A percentile compares a stretch with the other conserved stretches of the same genome.
Conservation (phyloP, 2,797 vertebrate genomes). For the Smutsia temminckii region DNA sequence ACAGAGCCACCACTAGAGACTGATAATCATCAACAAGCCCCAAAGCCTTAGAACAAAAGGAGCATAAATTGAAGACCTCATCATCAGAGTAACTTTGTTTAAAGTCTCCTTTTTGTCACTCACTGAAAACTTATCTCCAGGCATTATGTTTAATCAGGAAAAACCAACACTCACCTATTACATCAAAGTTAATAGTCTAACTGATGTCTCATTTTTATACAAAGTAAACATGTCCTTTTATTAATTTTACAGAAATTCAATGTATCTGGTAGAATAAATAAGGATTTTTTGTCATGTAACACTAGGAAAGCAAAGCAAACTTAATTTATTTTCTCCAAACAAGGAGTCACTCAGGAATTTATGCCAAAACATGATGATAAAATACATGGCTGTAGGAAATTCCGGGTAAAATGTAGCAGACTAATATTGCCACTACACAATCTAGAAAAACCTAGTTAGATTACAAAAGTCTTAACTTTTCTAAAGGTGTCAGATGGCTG, state of each 20-base stretch:
- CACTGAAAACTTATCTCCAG: background rate
- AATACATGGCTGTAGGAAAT: background rate
- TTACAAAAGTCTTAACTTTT: background rate
- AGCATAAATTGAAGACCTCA: background rate
- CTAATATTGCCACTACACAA: background rate
- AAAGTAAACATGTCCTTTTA: constrained; percentile 38
- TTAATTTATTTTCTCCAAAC: constrained; percentile 7
- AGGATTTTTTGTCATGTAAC: background rate
- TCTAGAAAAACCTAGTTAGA: background rate
- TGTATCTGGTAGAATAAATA: constrained; percentile 21
- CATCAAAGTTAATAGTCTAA: background rate
- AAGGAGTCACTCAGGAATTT: background rate
- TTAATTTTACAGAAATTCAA: constrained; percentile 46
- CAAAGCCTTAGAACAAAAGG: background rate
- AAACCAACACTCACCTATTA: background rate
- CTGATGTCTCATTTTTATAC: constrained; percentile 22
- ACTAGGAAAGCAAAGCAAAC: constrained; percentile 3
- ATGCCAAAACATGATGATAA: background rate
- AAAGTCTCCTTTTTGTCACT: background rate
- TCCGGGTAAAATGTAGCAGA: background rate
- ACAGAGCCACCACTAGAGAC: background rate
- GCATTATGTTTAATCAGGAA: background rate
- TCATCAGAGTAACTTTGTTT: constrained; percentile 41
- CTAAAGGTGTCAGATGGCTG: background rate
- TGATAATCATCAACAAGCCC: constrained; percentile 50